These are phyloP conservation scores for Pygmarrhopalites habei DNA, from an alignment of 1,140 invertebrate species.

Conservation along the genomic window DNA sequence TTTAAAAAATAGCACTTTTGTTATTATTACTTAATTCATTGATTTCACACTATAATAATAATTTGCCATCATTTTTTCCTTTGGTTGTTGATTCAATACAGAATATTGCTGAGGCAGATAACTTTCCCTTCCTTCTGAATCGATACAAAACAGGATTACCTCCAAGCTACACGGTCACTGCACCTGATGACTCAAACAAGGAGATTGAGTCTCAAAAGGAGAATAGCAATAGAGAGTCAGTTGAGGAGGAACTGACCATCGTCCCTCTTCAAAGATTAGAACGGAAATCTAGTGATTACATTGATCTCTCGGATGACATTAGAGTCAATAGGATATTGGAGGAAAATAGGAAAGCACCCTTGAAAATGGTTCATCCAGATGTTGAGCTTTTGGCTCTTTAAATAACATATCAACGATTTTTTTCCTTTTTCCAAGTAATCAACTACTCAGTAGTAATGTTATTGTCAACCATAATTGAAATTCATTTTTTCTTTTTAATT, in stretches of 20 bases:
- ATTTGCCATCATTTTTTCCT: background rate
- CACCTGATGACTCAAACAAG: too few species aligned
- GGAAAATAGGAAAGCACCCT: conserved; percentile 2
- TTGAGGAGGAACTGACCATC: too few species aligned
- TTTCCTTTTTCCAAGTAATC: too few species aligned
- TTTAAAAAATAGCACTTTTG: too few species aligned
- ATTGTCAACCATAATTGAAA: too few species aligned
- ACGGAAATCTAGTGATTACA: background rate
- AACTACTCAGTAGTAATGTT: too few species aligned
- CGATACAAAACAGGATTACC: too few species aligned
- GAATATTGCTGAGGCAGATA: background rate
- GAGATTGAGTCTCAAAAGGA: too few species aligned
- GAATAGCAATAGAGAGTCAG: too few species aligned
- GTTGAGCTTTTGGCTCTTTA: background rate
- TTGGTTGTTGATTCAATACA: background rate
- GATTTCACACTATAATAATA: background rate
- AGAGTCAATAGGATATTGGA: conserved; percentile 6
- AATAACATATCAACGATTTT: too few species aligned
- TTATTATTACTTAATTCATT: too few species aligned
- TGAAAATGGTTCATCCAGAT: conserved; percentile 8
- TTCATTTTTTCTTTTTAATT: background rate
- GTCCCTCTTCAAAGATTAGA: background rate
- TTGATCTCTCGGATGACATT: conserved; percentile 7
- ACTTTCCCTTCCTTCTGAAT: conserved; percentile 5
- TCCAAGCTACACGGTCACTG: too few species aligned